Conservation (phyloP, 2,888 invertebrate species). For the Prenolepis imparis region DNA sequence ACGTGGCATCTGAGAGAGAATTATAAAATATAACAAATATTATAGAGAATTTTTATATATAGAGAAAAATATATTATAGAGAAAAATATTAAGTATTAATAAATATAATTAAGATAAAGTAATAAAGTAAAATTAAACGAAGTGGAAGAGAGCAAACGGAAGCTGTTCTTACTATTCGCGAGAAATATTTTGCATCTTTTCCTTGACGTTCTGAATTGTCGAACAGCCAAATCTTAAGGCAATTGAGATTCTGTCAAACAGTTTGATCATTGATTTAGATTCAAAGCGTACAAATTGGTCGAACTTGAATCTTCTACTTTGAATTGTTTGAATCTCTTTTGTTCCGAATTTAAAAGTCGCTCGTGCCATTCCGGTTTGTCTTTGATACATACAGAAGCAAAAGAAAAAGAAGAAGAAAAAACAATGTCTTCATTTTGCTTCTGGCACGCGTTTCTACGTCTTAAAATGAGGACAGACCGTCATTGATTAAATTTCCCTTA, state of each 20-base stretch:
- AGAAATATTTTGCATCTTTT: background rate
- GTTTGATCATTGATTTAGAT: background rate
- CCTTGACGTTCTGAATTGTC: background rate
- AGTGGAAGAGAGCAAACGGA: background rate
- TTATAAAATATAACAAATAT: too few relatives aligned
- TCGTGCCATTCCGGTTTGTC: background rate
- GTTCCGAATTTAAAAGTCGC: background rate
- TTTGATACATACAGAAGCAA: background rate
- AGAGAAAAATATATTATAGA: too few relatives aligned
- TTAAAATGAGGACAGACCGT: constrained; percentile 22
- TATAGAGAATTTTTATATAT: too few relatives aligned
- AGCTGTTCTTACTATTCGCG: background rate
- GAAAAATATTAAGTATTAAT: too few relatives aligned
- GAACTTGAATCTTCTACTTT: background rate
- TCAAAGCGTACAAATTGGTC: background rate
- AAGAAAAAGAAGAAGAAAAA: background rate
- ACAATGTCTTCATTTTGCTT: constrained; percentile 4
- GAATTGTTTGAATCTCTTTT: background rate
- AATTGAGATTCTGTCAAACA: background rate
- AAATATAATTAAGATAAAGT: constrained; percentile 3
- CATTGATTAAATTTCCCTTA: constrained; percentile 45
- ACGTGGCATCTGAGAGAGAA: background rate
- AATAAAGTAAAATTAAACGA: background rate
- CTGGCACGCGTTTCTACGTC: background rate
- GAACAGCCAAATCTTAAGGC: background rate